phyloP scores from a whole-genome alignment of 2,888 invertebrate genomes.

The Gisinianus flammeolus region DNA sequence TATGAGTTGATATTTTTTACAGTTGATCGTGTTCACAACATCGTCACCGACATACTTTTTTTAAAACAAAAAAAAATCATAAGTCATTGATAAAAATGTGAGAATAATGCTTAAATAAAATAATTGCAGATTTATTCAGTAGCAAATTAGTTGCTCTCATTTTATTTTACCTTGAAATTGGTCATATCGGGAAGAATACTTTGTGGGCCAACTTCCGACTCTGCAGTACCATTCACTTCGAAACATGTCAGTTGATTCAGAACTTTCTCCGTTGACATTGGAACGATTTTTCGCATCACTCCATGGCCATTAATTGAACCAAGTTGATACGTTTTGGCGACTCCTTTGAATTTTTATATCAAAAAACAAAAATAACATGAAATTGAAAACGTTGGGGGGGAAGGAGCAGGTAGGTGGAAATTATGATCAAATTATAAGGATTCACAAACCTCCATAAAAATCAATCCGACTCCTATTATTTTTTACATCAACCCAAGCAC shows the following conservation, averaged over 20 bases:
- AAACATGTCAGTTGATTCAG: slow-evolving; percentile 79
- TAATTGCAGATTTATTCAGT: background rate
- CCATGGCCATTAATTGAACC: slow-evolving; percentile 75
- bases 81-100: background rate
- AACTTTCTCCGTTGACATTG: slow-evolving; percentile 77
- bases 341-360: slow-evolving; percentile 63
- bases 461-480: slow-evolving; percentile 82
- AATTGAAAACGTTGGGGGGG: background rate
- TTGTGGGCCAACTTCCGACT: slow-evolving; percentile 71
- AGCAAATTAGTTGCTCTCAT: background rate
- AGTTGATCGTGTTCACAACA: slow-evolving; percentile 72
- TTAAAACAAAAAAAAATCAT: slow-evolving; percentile 59
- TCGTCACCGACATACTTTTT: slow-evolving; percentile 70
- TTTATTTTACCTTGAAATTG: slow-evolving; percentile 69
- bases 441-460: slow-evolving; percentile 78
- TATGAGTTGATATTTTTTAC: slow-evolving; percentile 79
- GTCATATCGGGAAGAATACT: slow-evolving; percentile 80
- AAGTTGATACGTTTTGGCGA: slow-evolving; percentile 91
- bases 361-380: background rate
- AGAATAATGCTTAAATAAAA: background rate
- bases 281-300: slow-evolving; percentile 80
- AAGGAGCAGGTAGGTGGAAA: background rate
- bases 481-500: slow-evolving; percentile 81
- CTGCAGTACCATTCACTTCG: slow-evolving; percentile 77
- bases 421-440: background rate